Evolutionary conservation across 2,113 vertebrate species (phyloP), one percentile per base, ranked within the genome.

Genomic region (Eonycteris spelaea): DNA sequence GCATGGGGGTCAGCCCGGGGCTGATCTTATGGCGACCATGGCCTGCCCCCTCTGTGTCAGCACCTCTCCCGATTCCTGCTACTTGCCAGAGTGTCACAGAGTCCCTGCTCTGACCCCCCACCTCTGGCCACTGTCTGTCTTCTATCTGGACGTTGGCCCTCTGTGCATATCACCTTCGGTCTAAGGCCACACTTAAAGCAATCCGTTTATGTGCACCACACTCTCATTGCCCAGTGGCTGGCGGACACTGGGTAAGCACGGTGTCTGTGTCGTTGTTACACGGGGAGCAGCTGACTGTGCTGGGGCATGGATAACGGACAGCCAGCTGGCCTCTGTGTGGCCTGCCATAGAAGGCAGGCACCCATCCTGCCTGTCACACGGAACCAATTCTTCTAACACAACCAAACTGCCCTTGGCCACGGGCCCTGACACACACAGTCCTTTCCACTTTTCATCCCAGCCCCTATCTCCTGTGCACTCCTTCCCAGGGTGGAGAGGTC

Each of bases 201-300:
- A 12, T 71, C 30, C 26, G 79, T 8, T 24, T 45, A 10, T 1
- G 15, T 13, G 33, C 22, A 11, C 0, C 0, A 13, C 51, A 38
- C 40, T 61, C n/a, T 53, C 73, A 3, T 11, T 10, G 83, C 13
- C 65, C 21, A 6, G 7, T 19, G 26, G 12, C 1, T 10, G 65
- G 33, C 2, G 24, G 84, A 65, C 2, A 2, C 30, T 4, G 0
- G 7, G 13, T 48, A 53, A 71, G 61, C 4, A 2, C 7, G 70
- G 74, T 21, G 4, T 26, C 24, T 16, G 68, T 0, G 0, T 0
- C 18, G 33, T 28, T 24, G n/a, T 24, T 10, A 40, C 14, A 5
- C 4, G 13, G 3, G 19, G 45, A 89, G 63, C n/a, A 55, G 77
- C 77, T 30, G 24, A 57, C 59, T 5, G 57, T 12, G n/a, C 73